Evolutionary conservation across 2,888 invertebrate species (phyloP).

Genomic region (Liodrosophila aerea): DNA sequence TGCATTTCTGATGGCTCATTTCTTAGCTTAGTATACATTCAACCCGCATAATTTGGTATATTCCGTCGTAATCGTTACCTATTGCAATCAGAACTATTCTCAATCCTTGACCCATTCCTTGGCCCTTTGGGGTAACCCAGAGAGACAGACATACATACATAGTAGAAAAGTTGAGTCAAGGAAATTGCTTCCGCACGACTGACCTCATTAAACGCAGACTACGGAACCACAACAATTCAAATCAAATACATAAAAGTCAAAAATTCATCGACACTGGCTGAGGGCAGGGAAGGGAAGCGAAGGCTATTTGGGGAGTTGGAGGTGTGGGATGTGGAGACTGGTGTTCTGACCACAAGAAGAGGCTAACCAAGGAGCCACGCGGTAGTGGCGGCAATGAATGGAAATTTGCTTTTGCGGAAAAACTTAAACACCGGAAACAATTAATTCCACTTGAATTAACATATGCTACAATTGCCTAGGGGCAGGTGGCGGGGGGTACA

Average conservation of each 20-base stretch:
- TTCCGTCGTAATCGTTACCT: not conserved
- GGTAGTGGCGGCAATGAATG: slow-evolving; percentile 54
- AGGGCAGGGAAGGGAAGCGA: slow-evolving; percentile 2
- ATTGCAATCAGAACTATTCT: slow-evolving; percentile 37
- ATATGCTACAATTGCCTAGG: slow-evolving; percentile 70
- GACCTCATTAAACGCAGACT: slow-evolving; percentile 72
- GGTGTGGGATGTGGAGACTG: slow-evolving; percentile 4
- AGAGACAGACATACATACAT: slow-evolving; percentile 9
- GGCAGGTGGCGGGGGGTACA: not conserved
- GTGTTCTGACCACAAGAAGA: slow-evolving; percentile 64
- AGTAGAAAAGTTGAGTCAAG: slow-evolving; percentile 43
- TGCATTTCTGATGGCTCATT: too few species aligned
- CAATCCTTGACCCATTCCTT: not conserved
- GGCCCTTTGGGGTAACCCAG: not conserved
- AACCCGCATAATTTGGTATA: too few species aligned
- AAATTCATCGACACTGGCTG: slow-evolving; percentile 66
- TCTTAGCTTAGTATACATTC: too few species aligned
- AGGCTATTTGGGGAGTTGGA: not conserved
- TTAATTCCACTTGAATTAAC: slow-evolving; percentile 82
- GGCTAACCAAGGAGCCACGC: slow-evolving; percentile 52
- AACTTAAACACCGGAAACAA: slow-evolving; percentile 82
- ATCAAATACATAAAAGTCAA: slow-evolving; percentile 74
- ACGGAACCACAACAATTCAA: slow-evolving; percentile 71
- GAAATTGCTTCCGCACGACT: slow-evolving; percentile 66
- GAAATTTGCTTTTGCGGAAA: slow-evolving; percentile 77